Conservation (phyloP, 2,797 vertebrate genomes). For the Chloroceryle inda region DNA sequence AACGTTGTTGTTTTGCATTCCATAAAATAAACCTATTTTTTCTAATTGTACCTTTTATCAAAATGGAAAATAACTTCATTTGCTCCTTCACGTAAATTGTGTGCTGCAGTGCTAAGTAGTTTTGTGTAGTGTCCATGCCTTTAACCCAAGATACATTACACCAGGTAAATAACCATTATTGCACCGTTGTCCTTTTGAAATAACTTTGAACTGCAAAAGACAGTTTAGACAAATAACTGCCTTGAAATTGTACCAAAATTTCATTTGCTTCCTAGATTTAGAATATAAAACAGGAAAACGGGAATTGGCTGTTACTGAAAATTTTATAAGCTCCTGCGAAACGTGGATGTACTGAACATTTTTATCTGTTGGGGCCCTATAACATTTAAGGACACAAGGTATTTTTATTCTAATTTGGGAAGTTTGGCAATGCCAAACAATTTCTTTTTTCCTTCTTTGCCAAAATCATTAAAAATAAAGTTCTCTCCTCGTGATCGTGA, state of each 20-base stretch:
- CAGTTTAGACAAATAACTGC: neutral
- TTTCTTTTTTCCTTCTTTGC: neutral
- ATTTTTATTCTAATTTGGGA: neutral
- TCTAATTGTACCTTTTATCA: neutral
- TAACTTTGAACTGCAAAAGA: neutral
- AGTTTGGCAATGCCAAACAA: neutral
- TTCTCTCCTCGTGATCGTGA: rapidly evolving
- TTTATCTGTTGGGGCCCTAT: neutral
- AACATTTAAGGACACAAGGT: neutral
- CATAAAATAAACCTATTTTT: neutral
- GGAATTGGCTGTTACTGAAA: neutral
- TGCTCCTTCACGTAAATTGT: neutral
- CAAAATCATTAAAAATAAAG: neutral
- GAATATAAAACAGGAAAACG: neutral
- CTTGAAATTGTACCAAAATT: neutral
- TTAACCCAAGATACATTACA: neutral
- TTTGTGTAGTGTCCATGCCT: neutral
- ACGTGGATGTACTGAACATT: neutral
- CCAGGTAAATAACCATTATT: neutral
- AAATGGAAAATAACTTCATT: neutral
- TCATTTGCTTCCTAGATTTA: neutral
- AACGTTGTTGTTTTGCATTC: neutral
- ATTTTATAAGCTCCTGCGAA: neutral
- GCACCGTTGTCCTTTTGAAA: neutral
- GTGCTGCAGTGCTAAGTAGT: neutral